phyloP scores from a whole-genome alignment of 2,797 vertebrate genomes.

The Sylvia borin region DNA sequence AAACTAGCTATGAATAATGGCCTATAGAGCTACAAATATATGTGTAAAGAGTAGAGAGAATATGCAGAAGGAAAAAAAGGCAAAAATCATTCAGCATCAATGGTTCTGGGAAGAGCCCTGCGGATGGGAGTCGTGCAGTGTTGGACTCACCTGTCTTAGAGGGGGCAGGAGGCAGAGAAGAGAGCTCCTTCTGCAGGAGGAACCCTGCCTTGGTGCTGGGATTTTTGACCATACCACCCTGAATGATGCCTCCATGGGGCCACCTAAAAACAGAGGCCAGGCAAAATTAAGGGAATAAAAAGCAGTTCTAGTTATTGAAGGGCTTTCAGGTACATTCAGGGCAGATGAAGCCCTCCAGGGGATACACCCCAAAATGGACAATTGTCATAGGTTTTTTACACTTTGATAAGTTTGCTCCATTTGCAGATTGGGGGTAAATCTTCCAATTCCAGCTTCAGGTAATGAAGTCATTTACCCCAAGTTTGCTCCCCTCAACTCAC shows the following conservation, averaged over 20 bases:
- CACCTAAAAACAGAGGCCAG: not conserved
- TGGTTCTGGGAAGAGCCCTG: not conserved
- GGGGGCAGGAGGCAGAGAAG: not conserved
- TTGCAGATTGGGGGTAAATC: not conserved
- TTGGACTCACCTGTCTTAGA: not conserved
- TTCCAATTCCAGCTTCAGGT: not conserved
- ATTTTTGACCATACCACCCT: not conserved
- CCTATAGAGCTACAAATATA: too few species aligned
- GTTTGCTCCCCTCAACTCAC: not conserved
- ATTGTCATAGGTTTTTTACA: not conserved
- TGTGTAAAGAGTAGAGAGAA: too few species aligned
- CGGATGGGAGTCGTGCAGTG: accelerated
- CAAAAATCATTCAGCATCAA: not conserved
- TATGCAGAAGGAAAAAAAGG: too few species aligned
- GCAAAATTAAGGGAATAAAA: too few species aligned
- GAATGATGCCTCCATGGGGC: not conserved
- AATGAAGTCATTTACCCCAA: not conserved
- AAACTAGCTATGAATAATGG: too few species aligned
- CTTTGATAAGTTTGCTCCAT: not conserved
- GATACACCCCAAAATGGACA: not conserved
- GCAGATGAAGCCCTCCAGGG: not conserved
- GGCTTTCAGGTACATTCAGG: not conserved
- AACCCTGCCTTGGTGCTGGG: not conserved
- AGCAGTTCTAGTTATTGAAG: not conserved
- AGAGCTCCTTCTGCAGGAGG: not conserved